Conservation (phyloP, 2,113 vertebrate genomes). For the Peromyscus californicus region DNA sequence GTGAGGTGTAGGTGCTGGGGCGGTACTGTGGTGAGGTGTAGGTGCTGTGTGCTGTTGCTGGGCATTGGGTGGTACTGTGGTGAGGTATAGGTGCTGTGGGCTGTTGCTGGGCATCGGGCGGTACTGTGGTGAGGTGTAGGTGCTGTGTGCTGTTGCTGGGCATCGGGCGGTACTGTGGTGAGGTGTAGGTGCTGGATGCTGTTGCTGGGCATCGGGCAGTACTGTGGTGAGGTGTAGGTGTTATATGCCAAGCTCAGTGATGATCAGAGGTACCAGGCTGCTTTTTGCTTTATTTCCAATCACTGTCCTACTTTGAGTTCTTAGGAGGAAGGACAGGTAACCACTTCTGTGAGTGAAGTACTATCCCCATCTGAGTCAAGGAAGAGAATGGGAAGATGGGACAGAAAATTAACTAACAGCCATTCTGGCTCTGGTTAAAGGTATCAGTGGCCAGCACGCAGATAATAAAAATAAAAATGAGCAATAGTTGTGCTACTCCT, state of each 20-base stretch:
- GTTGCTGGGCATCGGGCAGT: neutral
- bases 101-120: neutral
- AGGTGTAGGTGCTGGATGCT: neutral
- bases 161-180: neutral
- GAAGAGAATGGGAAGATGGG: neutral
- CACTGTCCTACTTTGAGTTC: conserved; percentile 1
- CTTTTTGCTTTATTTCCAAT: conserved; percentile 32
- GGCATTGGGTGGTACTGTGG: neutral
- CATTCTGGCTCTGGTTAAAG: conserved; percentile 10
- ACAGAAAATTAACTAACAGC: conserved; percentile 5
- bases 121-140: neutral
- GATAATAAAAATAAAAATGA: conserved; percentile 26
- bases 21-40: neutral
- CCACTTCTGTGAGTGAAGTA: neutral
- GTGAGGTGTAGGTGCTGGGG: neutral
- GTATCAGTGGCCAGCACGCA: neutral
- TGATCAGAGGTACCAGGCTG: neutral
- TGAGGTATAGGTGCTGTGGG: neutral
- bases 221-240: neutral
- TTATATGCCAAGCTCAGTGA: neutral
- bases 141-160: neutral
- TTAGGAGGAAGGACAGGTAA: conserved; percentile 34
- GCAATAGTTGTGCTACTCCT: neutral
- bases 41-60: neutral
- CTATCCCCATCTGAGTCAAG: neutral